Conservation (phyloP, 1,140 invertebrate species). For the Brachionus asplanchnoidis region DNA sequence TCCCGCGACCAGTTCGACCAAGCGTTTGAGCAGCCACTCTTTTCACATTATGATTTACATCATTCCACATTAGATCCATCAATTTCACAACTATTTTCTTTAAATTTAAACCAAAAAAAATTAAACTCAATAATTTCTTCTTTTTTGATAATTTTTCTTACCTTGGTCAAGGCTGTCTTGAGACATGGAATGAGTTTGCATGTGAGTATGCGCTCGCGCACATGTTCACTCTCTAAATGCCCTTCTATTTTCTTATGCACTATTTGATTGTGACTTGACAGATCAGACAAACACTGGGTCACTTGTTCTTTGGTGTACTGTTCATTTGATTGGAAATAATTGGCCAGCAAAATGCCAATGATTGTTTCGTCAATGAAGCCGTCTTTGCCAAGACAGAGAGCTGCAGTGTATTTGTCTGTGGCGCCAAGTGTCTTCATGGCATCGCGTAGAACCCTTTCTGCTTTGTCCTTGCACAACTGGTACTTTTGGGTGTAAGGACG, state of each 20-base stretch:
- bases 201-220: neutral
- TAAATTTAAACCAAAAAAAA: neutral
- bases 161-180: neutral
- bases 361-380: neutral
- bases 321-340: slow-evolving; percentile 33
- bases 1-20: neutral
- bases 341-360: neutral
- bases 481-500: neutral
- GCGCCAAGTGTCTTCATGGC: neutral
- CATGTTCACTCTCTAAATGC: slow-evolving; percentile 11
- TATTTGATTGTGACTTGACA: neutral
- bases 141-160: neutral
- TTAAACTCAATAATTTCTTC: too few relatives aligned
- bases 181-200: slow-evolving; percentile 38
- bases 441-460: neutral
- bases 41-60: slow-evolving; percentile 21
- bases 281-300: neutral
- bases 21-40: slow-evolving; percentile 24
- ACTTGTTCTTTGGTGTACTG: slow-evolving; percentile 30
- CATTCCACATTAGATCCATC: slow-evolving; percentile 37
- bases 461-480: slow-evolving; percentile 12
- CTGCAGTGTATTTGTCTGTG: slow-evolving; percentile 14
- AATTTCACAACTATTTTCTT: neutral
- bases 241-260: neutral
- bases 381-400: neutral